Evolutionary conservation across 2,113 vertebrate species (phyloP), one percentile per base, ranked within the genome.

Genomic region (Epinephelus lanceolatus): DNA sequence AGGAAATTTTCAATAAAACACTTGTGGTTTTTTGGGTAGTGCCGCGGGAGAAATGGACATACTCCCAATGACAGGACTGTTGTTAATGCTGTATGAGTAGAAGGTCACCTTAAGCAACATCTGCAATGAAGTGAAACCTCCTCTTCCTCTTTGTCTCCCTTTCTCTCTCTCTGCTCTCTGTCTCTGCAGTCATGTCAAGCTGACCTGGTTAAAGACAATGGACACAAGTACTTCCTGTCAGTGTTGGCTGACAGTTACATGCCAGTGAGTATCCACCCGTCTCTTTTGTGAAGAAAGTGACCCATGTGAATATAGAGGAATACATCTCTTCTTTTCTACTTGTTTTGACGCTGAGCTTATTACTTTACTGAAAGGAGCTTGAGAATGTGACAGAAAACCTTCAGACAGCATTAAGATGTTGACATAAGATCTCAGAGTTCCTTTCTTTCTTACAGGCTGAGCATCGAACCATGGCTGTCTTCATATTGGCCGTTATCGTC

Each of bases 191-290:
- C 98, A 0, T 99, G 98, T 94, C 98, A 99, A 83, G 98, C 98
- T 15, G 98, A 99, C 92, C 96, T 99, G 65, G 98, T 99, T 82
- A 99, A 99, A 94, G 98, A 99, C 95, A 99, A 97, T 2, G 98
- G 98, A 0, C 98, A 99, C 96, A 99, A 99, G 88, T 99, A 99
- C 92, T 99, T 99, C 95, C 96, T 99, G n/a, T 99, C 98, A 0
- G 98, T 99, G 73, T 77, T 99, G 91, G 97, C 98, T 0, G 98
- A 99, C 87, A 98, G 96, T 0, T 99, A 99, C 92, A 99, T 99
- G 98, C 98, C 98, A 1, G 98, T 99, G 95, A 98, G 98, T 90
- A 65, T 71, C 33, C 17, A 33, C 6, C 19, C 0, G 5, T 18
- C 11, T 5, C 4, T 1, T 67, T 37, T 59, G n/a, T 59, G 5